Conservation (phyloP, 2,113 vertebrate genomes). For the Brachyhypopomus occidentalis region DNA sequence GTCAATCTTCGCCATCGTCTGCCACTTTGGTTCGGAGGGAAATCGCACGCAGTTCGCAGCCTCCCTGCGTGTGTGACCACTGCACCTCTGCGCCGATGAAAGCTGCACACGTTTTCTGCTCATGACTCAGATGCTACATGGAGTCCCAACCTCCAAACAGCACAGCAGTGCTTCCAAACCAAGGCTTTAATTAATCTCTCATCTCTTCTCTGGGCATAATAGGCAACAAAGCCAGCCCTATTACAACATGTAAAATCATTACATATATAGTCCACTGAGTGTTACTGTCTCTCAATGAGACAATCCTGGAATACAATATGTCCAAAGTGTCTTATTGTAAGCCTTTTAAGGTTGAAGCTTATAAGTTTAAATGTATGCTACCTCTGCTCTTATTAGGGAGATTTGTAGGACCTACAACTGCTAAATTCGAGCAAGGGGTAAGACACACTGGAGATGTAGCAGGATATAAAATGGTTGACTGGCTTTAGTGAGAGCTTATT, state of each 20-base stretch:
- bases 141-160: neutral
- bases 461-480: slow-evolving; percentile 6
- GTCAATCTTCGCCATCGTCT: slow-evolving; percentile 43
- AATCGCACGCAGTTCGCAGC: slow-evolving; percentile 34
- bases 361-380: neutral
- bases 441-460: slow-evolving; percentile 3
- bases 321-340: slow-evolving; percentile 3
- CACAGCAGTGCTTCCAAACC: neutral
- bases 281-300: neutral
- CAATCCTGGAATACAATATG: neutral
- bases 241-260: neutral
- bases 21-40: slow-evolving; percentile 46
- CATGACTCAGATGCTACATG: slow-evolving; percentile 6
- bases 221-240: too few species aligned
- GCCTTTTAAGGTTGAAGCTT: slow-evolving; percentile 4
- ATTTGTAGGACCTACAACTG: slow-evolving; percentile 21
- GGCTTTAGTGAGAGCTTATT: slow-evolving; percentile 7
- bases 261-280: neutral
- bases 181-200: neutral
- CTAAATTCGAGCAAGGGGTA: slow-evolving; percentile 1
- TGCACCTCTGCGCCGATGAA: slow-evolving; percentile 47
- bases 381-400: slow-evolving; percentile 7
- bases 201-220: neutral
- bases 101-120: slow-evolving; percentile 21
- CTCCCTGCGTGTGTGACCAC: slow-evolving; percentile 37